Percentiles rank a stretch among this genome's conserved stretches.
These are phyloP conservation scores for Coenonympha glycerion DNA, from an alignment of 2,888 invertebrate species.

Conservation along the genomic window DNA sequence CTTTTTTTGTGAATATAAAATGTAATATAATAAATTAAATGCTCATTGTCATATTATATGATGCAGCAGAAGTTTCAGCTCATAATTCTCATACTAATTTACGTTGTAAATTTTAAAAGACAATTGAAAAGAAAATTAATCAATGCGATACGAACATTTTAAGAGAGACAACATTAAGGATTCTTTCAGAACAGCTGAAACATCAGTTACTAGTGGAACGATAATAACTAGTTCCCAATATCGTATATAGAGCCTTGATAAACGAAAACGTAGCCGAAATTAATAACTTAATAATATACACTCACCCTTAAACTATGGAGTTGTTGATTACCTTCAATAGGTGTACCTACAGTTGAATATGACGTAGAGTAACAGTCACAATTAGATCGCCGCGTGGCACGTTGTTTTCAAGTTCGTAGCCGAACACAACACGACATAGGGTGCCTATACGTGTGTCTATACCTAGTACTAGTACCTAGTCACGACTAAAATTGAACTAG, in stretches of 20 bases:
- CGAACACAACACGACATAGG: constrained; percentile 34
- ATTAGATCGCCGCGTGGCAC: constrained; percentile 48
- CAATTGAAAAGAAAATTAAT: too few species aligned
- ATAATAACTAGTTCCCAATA: background rate
- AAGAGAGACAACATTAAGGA: background rate
- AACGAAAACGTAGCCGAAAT: background rate
- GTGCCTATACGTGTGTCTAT: too few species aligned
- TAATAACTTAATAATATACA: background rate
- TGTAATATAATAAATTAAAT: too few species aligned
- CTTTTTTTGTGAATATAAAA: too few species aligned
- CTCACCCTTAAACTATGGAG: constrained; percentile 10
- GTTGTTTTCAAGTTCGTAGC: constrained; percentile 17
- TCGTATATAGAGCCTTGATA: background rate
- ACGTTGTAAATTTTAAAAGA: too few species aligned
- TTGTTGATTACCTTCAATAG: constrained; percentile 11
- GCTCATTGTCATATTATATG: too few species aligned
- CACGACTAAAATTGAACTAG: constrained; percentile 36
- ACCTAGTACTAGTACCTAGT: constrained; percentile 30
- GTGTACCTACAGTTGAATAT: constrained; percentile 18
- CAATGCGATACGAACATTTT: too few species aligned
- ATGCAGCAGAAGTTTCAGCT: too few species aligned
- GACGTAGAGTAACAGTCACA: constrained; percentile 38
- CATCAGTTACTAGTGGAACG: background rate
- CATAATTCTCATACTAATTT: too few species aligned
- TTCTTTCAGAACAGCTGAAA: background rate